These are phyloP conservation scores for Cryptocephalus primarius DNA, from an alignment of 2,888 invertebrate species.

Conservation along the genomic window DNA sequence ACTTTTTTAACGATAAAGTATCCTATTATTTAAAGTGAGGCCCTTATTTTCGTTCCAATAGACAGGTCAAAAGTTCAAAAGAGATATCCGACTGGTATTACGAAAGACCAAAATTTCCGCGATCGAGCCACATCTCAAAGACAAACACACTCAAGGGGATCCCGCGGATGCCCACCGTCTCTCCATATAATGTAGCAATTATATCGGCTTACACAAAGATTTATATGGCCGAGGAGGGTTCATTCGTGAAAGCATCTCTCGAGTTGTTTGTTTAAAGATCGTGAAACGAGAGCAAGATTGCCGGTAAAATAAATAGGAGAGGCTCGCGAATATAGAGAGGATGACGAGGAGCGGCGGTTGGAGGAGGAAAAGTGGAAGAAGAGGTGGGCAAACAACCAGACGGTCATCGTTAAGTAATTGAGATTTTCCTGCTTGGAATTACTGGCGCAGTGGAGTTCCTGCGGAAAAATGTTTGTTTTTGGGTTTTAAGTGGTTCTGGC, in stretches of 20 bases:
- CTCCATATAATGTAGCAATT: conserved; percentile 11
- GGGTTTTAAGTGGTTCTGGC: conserved; percentile 21
- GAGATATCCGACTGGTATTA: too few species aligned
- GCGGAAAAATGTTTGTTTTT: conserved; percentile 22
- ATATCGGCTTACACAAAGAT: conserved; percentile 15
- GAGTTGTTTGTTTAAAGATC: conserved; percentile 28
- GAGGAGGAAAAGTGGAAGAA: conserved; percentile 24
- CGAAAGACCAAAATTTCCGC: too few species aligned
- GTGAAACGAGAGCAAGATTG: conserved; percentile 26
- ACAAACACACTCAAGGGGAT: too few species aligned
- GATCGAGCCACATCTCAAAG: too few species aligned
- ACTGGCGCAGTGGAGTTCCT: conserved; percentile 14
- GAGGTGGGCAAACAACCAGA: conserved; percentile 31
- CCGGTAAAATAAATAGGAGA: conserved; percentile 23
- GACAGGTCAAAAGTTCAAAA: too few species aligned
- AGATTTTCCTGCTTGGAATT: conserved; percentile 18
- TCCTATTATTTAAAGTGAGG: too few species aligned
- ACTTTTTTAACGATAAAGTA: too few species aligned
- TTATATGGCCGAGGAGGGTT: conserved; percentile 14
- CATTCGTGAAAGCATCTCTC: not conserved
- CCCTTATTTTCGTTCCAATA: too few species aligned
- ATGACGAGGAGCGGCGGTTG: conserved; percentile 6
- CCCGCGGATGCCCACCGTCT: too few species aligned
- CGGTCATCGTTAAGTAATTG: conserved; percentile 37
- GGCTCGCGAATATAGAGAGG: conserved; percentile 1